Conservation (phyloP, 2,797 vertebrate genomes). For the Thaleichthys pacificus region DNA sequence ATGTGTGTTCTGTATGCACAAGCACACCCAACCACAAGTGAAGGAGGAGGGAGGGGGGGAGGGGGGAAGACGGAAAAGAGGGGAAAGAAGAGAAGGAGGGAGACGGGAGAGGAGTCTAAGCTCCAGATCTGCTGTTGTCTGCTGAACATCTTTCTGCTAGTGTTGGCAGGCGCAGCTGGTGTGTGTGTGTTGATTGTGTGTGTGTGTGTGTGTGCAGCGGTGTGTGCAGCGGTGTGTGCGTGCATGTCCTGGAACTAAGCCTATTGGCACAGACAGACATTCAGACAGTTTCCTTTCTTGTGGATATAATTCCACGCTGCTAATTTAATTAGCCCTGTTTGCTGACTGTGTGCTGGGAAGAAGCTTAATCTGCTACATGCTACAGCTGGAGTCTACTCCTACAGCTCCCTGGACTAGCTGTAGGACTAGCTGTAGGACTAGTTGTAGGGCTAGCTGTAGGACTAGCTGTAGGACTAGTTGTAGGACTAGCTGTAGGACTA, state of each 20-base stretch:
- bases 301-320: conserved; percentile 7
- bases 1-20: conserved; percentile 65
- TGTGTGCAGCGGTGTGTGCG: background rate
- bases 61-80: conserved; percentile 11
- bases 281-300: conserved; percentile 10
- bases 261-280: conserved; percentile 45
- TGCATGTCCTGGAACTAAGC: conserved; percentile 51
- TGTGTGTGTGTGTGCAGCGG: conserved; percentile 3
- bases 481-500: no score
- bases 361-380: background rate
- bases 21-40: conserved; percentile 39
- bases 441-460: no score
- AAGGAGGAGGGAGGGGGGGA: conserved; percentile 15
- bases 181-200: conserved; percentile 10
- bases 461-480: no score
- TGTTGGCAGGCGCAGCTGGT: conserved; percentile 55
- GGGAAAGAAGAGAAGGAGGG: conserved; percentile 26
- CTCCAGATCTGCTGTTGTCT: conserved; percentile 53
- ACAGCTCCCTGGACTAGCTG: no score
- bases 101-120: conserved; percentile 43
- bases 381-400: no score
- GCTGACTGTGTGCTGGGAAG: background rate
- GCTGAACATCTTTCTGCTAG: conserved; percentile 57
- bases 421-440: no score
- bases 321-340: conserved; percentile 29